Conservation (phyloP, 2,888 invertebrate species). For the Alsophila aescularia region DNA sequence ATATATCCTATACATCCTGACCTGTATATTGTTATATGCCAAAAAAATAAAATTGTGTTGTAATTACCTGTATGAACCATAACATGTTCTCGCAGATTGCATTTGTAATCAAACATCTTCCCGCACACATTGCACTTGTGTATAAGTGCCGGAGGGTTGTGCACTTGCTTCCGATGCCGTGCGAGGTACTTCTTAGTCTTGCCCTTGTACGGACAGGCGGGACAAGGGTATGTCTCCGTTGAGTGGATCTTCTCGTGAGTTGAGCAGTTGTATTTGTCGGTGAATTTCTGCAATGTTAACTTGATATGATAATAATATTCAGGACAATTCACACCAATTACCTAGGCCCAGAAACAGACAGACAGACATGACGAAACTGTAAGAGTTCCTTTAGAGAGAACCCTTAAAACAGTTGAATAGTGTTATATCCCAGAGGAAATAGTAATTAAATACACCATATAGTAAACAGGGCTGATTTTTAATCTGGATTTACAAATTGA, state of each 20-base stretch:
- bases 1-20: too few relatives aligned
- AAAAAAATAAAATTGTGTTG: background rate
- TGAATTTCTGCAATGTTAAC: slow-evolving; percentile 47
- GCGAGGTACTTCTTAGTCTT: slow-evolving; percentile 56
- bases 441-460: too few relatives aligned
- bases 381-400: too few relatives aligned
- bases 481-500: too few relatives aligned
- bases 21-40: too few relatives aligned
- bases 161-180: slow-evolving; percentile 46
- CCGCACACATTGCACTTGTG: slow-evolving; percentile 54
- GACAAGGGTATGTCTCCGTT: slow-evolving; percentile 42
- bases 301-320: too few relatives aligned
- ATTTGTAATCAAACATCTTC: slow-evolving; percentile 49
- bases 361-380: too few relatives aligned
- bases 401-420: too few relatives aligned
- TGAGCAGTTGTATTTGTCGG: slow-evolving; percentile 32
- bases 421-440: too few relatives aligned
- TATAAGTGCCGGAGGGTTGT: slow-evolving; percentile 27
- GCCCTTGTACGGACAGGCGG: slow-evolving; percentile 49
- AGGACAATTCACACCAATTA: too few relatives aligned
- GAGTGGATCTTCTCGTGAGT: slow-evolving; percentile 50
- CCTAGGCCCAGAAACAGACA: too few relatives aligned
- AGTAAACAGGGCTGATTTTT: too few relatives aligned
- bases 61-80: slow-evolving; percentile 58
- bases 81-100: slow-evolving; percentile 47